A percentile compares a stretch with the other conserved stretches of the same genome.
Evolutionary conservation across 37 sponge, comb jelly and placozoan species (phyloP).

Genomic region (Agelas oroides): DNA sequence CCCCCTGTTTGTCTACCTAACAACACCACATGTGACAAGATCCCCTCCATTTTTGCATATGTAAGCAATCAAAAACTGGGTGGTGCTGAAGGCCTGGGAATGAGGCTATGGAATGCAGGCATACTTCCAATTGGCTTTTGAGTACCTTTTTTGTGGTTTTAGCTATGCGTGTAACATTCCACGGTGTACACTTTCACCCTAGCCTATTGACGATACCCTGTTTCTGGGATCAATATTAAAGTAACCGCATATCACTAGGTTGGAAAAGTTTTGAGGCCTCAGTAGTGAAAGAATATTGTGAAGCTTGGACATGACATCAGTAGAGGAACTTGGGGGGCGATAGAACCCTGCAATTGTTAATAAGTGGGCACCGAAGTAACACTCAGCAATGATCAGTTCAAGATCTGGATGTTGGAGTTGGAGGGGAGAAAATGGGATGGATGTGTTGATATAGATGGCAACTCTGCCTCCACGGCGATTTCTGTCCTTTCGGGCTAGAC

Average conservation of each 20-base stretch:
- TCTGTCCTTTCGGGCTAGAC: background rate
- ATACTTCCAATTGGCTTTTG: no score
- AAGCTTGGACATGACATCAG: background rate
- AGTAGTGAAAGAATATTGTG: background rate
- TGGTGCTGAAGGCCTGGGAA: no score
- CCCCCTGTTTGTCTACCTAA: no score
- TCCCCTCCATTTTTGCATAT: no score
- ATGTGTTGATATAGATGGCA: background rate
- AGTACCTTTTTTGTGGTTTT: no score
- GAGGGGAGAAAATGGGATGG: background rate
- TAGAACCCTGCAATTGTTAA: background rate
- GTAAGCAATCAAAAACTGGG: no score
- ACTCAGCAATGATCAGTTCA: background rate
- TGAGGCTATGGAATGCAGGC: no score
- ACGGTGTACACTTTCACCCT: no score
- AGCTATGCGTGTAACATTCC: no score
- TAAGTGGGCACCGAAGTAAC: background rate
- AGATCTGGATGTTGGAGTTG: background rate
- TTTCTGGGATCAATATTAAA: no score
- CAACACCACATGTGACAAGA: no score
- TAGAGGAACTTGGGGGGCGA: background rate
- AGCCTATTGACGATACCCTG: no score
- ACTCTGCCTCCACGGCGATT: slow-evolving; percentile 3
- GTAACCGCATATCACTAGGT: background rate
- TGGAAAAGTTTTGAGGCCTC: background rate